phyloP scores from a whole-genome alignment of 2,113 vertebrate genomes.

The Vulpes vulpes region DNA sequence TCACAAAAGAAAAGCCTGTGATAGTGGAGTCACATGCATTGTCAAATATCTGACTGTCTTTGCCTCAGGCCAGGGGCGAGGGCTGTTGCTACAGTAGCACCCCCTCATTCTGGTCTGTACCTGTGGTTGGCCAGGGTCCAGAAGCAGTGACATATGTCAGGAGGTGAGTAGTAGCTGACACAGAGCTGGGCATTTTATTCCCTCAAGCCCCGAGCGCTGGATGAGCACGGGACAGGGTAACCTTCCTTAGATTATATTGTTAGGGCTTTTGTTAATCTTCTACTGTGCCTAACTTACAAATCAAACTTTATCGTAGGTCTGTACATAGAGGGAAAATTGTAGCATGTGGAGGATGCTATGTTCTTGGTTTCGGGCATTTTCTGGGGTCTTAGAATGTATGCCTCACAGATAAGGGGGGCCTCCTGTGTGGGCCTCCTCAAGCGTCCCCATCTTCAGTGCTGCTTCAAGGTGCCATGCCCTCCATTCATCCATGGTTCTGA shows the following conservation, averaged over 20 bases:
- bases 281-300: neutral
- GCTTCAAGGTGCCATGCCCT: neutral
- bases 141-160: neutral
- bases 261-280: neutral
- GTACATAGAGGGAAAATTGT: neutral
- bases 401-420: neutral
- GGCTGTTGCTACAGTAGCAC: neutral
- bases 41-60: neutral
- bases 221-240: neutral
- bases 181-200: neutral
- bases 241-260: neutral
- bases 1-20: neutral
- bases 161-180: neutral
- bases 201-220: neutral
- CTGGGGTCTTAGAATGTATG: neutral
- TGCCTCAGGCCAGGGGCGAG: no score
- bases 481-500: neutral
- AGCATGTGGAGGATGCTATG: neutral
- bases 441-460: neutral
- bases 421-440: neutral
- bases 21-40: no score
- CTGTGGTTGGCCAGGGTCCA: neutral
- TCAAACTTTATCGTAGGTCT: neutral
- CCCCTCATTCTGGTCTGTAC: neutral
- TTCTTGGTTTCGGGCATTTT: neutral